Evolutionary conservation across 2,113 vertebrate species (phyloP).

Genomic region (Raja brachyura): DNA sequence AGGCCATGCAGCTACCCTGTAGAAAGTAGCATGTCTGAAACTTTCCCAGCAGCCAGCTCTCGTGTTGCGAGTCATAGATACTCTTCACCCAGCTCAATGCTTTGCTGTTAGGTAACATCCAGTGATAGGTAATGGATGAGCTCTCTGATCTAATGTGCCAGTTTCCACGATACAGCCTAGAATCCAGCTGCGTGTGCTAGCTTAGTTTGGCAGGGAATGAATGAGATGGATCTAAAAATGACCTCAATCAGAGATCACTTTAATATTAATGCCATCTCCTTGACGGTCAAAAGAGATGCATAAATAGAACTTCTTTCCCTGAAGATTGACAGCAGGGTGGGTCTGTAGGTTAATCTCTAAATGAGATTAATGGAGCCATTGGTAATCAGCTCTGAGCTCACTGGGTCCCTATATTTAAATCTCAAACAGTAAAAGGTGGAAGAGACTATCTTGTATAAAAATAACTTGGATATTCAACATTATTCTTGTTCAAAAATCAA

Average conservation of each 20-base stretch:
- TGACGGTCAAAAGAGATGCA: background rate
- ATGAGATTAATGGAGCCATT: background rate
- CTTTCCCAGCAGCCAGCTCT: background rate
- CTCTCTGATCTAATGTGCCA: background rate
- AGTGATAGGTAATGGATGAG: background rate
- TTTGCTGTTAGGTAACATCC: background rate
- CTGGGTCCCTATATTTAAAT: background rate
- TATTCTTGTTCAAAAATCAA: background rate
- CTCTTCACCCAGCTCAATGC: background rate
- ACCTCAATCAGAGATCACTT: background rate
- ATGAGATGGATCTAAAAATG: background rate
- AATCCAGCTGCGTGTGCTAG: background rate
- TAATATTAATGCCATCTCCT: background rate
- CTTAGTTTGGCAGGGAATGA: too few species aligned
- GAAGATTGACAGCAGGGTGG: background rate
- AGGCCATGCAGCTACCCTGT: too few species aligned
- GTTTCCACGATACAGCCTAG: too few species aligned
- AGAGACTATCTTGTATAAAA: background rate
- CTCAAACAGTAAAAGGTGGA: background rate
- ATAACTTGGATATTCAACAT: background rate
- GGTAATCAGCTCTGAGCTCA: background rate
- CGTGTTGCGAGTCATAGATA: background rate
- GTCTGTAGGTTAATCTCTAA: background rate
- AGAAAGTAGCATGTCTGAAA: background rate
- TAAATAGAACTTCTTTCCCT: background rate